A percentile compares a stretch with the other conserved stretches of the same genome.
phyloP scores from a whole-genome alignment of 2,113 vertebrate species.

The Eudyptes chrysolophus region DNA sequence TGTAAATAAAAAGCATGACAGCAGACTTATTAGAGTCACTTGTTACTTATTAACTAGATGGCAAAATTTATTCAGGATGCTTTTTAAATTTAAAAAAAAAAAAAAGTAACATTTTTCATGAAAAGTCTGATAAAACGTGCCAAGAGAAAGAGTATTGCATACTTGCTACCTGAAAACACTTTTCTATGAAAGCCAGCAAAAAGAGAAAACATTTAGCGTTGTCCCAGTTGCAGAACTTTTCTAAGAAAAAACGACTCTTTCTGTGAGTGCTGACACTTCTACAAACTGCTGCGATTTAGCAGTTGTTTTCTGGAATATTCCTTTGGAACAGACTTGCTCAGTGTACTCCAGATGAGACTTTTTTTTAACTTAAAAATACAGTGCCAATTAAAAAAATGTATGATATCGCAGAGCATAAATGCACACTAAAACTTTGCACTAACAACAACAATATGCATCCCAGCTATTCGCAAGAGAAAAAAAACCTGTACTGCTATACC shows the following conservation, averaged over 20 bases:
- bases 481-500: background rate
- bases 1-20: slow-evolving; percentile 68
- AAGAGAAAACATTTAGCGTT: background rate
- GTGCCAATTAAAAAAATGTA: background rate
- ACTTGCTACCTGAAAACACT: background rate
- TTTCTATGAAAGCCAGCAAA: background rate
- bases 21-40: slow-evolving; percentile 40
- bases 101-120: background rate
- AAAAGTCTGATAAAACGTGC: background rate
- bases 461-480: background rate
- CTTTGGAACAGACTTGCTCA: background rate
- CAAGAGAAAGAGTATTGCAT: background rate
- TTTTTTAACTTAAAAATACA: background rate
- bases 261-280: background rate
- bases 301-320: background rate
- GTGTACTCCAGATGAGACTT: background rate
- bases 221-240: background rate
- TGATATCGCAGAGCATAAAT: background rate
- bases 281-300: background rate
- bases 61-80: background rate
- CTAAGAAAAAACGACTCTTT: background rate
- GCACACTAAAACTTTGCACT: background rate
- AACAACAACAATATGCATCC: background rate
- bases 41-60: slow-evolving; percentile 52
- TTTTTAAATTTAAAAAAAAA: background rate